These are phyloP conservation scores for Caenorhabditis latens DNA, from an alignment of 1,140 invertebrate species.

Conservation along the genomic window DNA sequence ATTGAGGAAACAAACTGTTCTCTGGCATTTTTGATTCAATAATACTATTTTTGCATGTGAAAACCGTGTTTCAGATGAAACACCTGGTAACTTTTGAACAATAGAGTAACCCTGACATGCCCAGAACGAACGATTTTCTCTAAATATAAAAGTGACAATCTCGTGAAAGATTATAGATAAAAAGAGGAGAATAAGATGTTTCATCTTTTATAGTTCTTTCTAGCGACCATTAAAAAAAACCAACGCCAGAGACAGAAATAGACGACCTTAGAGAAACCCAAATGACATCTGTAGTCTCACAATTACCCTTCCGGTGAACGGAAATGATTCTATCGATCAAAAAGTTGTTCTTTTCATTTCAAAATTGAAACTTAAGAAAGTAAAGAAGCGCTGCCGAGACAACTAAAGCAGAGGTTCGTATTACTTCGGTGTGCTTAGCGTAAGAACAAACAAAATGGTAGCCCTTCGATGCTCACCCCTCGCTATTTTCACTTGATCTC, in stretches of 20 bases:
- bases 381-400: background rate
- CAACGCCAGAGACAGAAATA: background rate
- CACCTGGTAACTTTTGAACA: no score
- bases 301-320: background rate
- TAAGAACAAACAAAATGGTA: conserved; percentile 51
- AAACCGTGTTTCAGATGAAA: no score
- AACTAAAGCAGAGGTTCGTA: conserved; percentile 33
- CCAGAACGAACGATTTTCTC: no score
- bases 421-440: conserved; percentile 48
- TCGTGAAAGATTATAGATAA: conserved; percentile 10
- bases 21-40: no score
- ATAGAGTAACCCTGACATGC: no score
- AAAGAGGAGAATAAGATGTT: background rate
- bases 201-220: conserved; percentile 29
- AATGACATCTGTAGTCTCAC: background rate
- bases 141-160: no score
- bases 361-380: background rate
- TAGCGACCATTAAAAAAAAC: background rate
- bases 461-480: conserved; percentile 32
- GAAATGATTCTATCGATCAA: background rate
- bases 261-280: background rate
- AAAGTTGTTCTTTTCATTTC: background rate
- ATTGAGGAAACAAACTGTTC: no score
- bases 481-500: conserved; percentile 13
- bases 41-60: no score